Percentiles rank a stretch among this genome's conserved stretches.
Conservation (phyloP, 2,888 invertebrate genomes). For the Sceliomorpha sp. region DNA sequence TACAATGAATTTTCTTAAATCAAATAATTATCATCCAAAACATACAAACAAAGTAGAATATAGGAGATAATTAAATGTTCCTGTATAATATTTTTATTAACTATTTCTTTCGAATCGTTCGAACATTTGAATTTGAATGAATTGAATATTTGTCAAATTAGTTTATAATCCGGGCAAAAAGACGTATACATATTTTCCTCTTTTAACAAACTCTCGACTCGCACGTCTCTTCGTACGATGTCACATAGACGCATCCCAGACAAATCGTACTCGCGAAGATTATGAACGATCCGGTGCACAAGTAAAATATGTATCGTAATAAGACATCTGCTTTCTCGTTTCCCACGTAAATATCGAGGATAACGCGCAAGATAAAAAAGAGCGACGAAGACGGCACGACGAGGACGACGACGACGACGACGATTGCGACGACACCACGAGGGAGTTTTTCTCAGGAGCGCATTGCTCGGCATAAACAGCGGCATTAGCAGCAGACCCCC, state of each 20-base stretch:
- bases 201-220: slow-evolving; percentile 45
- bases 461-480: slow-evolving; percentile 62
- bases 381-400: slow-evolving; percentile 38
- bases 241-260: slow-evolving; percentile 27
- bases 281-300: slow-evolving; percentile 65
- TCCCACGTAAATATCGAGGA: slow-evolving; percentile 79
- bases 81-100: no score
- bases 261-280: slow-evolving; percentile 54
- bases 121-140: no score
- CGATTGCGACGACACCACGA: slow-evolving; percentile 53
- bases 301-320: slow-evolving; percentile 62
- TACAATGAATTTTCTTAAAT: no score
- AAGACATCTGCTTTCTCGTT: slow-evolving; percentile 65
- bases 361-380: slow-evolving; percentile 59
- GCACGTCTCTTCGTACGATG: slow-evolving; percentile 50
- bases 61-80: no score
- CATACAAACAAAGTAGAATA: no score
- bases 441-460: slow-evolving; percentile 73
- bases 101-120: no score
- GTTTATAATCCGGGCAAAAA: no score
- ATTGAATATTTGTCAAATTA: no score
- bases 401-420: slow-evolving; percentile 8
- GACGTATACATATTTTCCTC: no score
- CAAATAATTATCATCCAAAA: no score
- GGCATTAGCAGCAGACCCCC: slow-evolving; percentile 71